Conservation (phyloP, 2,888 invertebrate species). For the Ectropis crepuscularia region DNA sequence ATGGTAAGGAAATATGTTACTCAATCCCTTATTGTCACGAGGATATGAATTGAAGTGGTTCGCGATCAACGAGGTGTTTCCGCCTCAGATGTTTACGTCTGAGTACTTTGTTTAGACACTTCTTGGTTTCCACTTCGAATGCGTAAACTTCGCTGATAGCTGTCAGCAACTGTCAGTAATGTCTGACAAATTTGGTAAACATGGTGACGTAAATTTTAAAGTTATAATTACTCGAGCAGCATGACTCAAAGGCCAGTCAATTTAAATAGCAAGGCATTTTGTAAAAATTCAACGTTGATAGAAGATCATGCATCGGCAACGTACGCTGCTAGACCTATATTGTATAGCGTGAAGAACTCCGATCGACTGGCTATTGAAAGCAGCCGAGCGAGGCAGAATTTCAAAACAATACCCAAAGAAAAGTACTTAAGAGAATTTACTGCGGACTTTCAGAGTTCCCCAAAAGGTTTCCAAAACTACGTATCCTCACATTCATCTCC, state of each 20-base stretch:
- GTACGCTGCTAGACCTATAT: conserved; percentile 33
- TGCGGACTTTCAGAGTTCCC: conserved; percentile 49
- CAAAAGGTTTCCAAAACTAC: conserved; percentile 37
- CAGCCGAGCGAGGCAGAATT: conserved; percentile 48
- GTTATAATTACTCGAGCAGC: conserved; percentile 26
- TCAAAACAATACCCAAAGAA: conserved; percentile 33
- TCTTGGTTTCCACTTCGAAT: conserved; percentile 43
- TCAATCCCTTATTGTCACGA: conserved; percentile 80
- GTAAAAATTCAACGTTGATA: conserved; percentile 27
- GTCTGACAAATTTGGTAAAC: conserved; percentile 35
- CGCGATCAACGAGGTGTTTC: conserved; percentile 82
- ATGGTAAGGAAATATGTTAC: conserved; percentile 77
- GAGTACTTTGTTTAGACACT: conserved; percentile 55
- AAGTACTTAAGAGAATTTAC: conserved; percentile 49
- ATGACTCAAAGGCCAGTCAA: conserved; percentile 37
- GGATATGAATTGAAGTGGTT: conserved; percentile 83
- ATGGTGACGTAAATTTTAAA: conserved; percentile 46
- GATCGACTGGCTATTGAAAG: conserved; percentile 47
- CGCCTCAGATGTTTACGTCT: conserved; percentile 74
- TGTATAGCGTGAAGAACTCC: conserved; percentile 47
- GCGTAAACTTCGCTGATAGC: conserved; percentile 43
- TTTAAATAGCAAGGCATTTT: conserved; percentile 32
- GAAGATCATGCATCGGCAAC: conserved; percentile 22
- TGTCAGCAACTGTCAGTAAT: conserved; percentile 16
- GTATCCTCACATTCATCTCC: conserved; percentile 47